phyloP scores from a whole-genome alignment of 2,888 invertebrate species.

The Nephrotoma flavescens region DNA sequence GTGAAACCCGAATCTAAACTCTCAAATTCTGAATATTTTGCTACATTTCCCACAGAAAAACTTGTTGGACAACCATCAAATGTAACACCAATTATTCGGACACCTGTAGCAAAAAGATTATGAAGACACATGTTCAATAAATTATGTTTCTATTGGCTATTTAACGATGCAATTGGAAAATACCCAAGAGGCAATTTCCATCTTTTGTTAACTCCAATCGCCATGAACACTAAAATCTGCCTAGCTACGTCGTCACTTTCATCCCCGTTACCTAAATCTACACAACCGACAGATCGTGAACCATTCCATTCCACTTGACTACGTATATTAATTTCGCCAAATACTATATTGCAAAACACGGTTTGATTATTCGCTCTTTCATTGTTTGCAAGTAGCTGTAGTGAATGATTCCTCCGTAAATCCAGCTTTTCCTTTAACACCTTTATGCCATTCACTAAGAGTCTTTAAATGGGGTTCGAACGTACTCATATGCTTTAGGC shows the following conservation, averaged over 20 bases:
- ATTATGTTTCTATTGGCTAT: not conserved
- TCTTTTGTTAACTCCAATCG: conserved; percentile 13
- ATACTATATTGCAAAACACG: conserved; percentile 11
- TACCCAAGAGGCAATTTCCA: too few species aligned
- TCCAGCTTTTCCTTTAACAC: conserved; percentile 17
- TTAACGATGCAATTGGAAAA: not conserved
- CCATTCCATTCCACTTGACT: conserved; percentile 14
- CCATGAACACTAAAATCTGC: conserved; percentile 17
- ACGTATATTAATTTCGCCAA: conserved; percentile 12
- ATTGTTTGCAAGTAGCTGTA: conserved; percentile 14
- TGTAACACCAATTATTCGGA: conserved; percentile 12
- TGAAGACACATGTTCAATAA: conserved; percentile 11
- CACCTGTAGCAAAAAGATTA: conserved; percentile 15
- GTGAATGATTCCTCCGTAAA: conserved; percentile 15
- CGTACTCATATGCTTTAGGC: too few species aligned
- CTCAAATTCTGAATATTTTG: not conserved
- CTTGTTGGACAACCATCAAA: conserved; percentile 12
- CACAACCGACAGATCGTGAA: conserved; percentile 11
- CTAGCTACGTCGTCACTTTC: conserved; percentile 7
- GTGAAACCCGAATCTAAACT: not conserved
- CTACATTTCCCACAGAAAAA: conserved; percentile 5
- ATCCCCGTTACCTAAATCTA: conserved; percentile 13
- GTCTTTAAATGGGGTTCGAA: conserved; percentile 14
- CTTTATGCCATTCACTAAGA: conserved; percentile 17
- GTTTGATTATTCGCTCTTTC: conserved; percentile 8